Evolutionary conservation across 2,797 vertebrate species (phyloP).

Genomic region (Sandelia bainsii): DNA sequence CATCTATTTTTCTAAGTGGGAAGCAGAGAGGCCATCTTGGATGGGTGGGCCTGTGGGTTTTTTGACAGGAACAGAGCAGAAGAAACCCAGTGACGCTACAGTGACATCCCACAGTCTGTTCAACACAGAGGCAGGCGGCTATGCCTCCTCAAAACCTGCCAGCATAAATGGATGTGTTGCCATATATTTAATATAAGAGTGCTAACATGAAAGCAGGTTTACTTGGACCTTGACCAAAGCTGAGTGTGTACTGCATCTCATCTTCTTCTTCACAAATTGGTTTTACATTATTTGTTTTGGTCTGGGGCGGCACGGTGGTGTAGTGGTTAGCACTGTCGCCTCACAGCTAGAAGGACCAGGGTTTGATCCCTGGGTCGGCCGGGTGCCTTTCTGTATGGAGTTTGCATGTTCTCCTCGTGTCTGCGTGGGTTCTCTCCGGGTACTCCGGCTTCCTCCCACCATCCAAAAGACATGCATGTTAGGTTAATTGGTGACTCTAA

Average conservation of each 20-base stretch:
- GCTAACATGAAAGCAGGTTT: constrained; percentile 32
- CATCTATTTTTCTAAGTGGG: constrained; percentile 84
- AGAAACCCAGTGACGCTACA: constrained; percentile 68
- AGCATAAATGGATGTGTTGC: constrained; percentile 42
- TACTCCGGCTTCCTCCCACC: too few relatives aligned
- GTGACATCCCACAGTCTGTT: constrained; percentile 81
- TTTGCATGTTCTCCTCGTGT: too few relatives aligned
- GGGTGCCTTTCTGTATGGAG: too few relatives aligned
- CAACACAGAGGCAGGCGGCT: constrained; percentile 75
- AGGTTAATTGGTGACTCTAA: too few relatives aligned
- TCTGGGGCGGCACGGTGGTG: too few relatives aligned
- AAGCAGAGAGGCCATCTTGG: constrained; percentile 82
- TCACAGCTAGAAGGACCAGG: too few relatives aligned
- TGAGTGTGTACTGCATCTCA: constrained; percentile 1
- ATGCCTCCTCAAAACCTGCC: constrained; percentile 71
- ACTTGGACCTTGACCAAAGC: constrained; percentile 26
- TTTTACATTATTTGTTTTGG: background rate
- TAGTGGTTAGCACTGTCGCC: too few relatives aligned
- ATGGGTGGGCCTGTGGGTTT: constrained; percentile 82
- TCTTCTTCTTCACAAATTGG: background rate
- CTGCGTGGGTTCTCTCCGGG: too few relatives aligned
- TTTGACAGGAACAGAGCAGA: constrained; percentile 82
- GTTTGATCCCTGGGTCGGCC: too few relatives aligned
- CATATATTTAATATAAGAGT: constrained; percentile 51
- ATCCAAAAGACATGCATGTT: too few relatives aligned